Percentiles rank a stretch among this genome's conserved stretches.
Conservation (phyloP, 2,888 invertebrate genomes). For the Brachypalpus laphriformis region DNA sequence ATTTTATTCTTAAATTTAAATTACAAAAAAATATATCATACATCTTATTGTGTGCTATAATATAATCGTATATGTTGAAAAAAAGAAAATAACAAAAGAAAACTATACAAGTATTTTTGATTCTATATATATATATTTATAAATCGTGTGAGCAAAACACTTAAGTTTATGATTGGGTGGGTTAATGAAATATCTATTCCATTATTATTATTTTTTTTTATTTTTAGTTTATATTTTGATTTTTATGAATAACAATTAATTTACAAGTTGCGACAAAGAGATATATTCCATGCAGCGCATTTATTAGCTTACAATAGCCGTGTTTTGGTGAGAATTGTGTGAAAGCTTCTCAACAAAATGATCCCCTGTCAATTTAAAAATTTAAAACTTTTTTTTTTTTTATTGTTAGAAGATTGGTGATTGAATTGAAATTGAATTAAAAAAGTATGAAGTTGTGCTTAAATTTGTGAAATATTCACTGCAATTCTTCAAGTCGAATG, state of each 20-base stretch:
- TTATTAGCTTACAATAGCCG: no score
- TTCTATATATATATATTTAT: neutral
- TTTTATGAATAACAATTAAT: neutral
- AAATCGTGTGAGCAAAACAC: slow-evolving; percentile 10
- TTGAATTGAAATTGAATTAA: no score
- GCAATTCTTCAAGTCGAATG: no score
- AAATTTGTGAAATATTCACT: no score
- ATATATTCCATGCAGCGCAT: neutral
- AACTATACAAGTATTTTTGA: neutral
- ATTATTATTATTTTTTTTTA: slow-evolving; percentile 28
- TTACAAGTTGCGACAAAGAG: slow-evolving; percentile 24
- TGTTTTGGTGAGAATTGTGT: no score
- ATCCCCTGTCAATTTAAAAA: no score
- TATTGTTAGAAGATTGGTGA: no score
- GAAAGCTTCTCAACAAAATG: no score
- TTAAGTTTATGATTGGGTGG: slow-evolving; percentile 55
- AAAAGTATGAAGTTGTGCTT: no score
- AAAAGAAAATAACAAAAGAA: neutral
- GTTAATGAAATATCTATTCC: slow-evolving; percentile 69
- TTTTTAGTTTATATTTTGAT: neutral
- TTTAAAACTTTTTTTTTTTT: no score
- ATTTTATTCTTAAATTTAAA: slow-evolving; percentile 4
- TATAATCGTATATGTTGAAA: neutral
- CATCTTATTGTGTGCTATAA: neutral
- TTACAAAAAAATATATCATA: neutral